A percentile compares a stretch with the other conserved stretches of the same genome.
Conservation (phyloP, 2,113 vertebrate species). For the Tragelaphus buxtoni region DNA sequence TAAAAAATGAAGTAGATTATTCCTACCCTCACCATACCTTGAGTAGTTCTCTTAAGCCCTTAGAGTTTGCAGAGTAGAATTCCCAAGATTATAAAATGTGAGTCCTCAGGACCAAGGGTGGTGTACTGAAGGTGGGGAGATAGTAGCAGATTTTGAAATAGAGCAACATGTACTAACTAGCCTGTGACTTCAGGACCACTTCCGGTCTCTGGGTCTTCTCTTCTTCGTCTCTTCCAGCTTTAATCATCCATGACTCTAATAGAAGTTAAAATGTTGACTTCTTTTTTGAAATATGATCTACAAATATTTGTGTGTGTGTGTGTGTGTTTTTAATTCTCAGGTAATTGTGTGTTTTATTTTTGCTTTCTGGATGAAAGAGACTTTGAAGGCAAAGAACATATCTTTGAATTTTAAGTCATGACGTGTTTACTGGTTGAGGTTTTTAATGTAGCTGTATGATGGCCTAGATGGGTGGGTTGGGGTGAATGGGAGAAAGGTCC, state of each 20-base stretch:
- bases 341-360: neutral
- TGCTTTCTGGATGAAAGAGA: neutral
- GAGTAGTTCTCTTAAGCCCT: neutral
- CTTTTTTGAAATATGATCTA: neutral
- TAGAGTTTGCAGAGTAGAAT: neutral
- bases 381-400: neutral
- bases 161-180: neutral
- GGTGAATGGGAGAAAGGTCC: neutral
- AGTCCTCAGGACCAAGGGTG: neutral
- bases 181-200: neutral
- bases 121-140: rapidly evolving
- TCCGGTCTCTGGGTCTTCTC: neutral
- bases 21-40: rapidly evolving
- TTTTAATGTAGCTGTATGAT: neutral
- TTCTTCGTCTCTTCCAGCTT: neutral
- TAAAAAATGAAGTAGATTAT: neutral
- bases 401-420: neutral
- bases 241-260: neutral
- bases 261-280: neutral
- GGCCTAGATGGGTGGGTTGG: neutral
- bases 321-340: neutral
- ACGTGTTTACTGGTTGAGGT: neutral
- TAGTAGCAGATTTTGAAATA: neutral
- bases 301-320: neutral
- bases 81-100: neutral